phyloP scores from a whole-genome alignment of 2,888 invertebrate genomes.

The Pocota personata region DNA sequence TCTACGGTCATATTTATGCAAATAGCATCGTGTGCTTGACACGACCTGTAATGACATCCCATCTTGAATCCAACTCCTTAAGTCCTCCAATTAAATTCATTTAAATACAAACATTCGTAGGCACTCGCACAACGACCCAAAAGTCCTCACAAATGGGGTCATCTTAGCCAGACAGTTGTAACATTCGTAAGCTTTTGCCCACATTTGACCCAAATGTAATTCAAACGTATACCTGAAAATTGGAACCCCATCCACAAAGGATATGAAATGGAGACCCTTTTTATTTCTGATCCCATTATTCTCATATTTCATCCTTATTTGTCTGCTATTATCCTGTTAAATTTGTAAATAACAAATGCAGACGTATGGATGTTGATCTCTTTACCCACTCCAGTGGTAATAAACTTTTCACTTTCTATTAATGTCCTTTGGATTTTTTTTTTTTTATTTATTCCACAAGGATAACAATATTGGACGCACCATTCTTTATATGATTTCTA shows the following conservation, averaged over 20 bases:
- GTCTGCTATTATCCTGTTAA: conserved; percentile 15
- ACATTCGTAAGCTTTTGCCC: conserved; percentile 15
- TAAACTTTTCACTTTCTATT: conserved; percentile 46
- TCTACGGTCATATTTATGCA: too few relatives aligned
- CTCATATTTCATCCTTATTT: conserved; percentile 61
- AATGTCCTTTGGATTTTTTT: conserved; percentile 31
- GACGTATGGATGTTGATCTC: neutral
- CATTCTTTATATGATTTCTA: conserved; percentile 62
- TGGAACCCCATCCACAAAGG: conserved; percentile 13
- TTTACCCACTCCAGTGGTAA: conserved; percentile 9
- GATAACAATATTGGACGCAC: conserved; percentile 21
- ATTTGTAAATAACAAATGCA: conserved; percentile 10
- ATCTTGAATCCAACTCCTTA: neutral
- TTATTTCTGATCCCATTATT: conserved; percentile 33
- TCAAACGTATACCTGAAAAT: conserved; percentile 36
- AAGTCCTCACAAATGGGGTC: neutral
- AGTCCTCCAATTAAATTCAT: neutral
- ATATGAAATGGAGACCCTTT: conserved; percentile 18
- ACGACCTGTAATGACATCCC: too few relatives aligned
- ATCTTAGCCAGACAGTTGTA: conserved; percentile 26
- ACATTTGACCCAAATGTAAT: conserved; percentile 5
- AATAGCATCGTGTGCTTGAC: too few relatives aligned
- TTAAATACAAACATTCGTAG: neutral
- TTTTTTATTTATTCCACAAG: neutral
- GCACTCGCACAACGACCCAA: neutral